These are phyloP conservation scores for Pheosia tremula DNA, from an alignment of 2,888 invertebrate species.

Conservation along the genomic window DNA sequence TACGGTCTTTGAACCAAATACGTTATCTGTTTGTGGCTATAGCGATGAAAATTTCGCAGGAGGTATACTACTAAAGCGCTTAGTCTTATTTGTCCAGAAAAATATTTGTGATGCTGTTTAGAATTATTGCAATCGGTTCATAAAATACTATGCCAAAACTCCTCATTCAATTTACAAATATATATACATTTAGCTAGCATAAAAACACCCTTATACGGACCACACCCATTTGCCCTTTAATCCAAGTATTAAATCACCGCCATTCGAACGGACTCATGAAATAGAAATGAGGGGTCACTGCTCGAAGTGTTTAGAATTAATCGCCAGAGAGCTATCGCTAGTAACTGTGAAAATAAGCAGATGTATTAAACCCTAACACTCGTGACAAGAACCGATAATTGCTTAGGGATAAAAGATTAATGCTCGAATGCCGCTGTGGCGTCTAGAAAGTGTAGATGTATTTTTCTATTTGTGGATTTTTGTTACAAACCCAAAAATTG, in stretches of 20 bases:
- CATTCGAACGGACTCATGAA: constrained; percentile 33
- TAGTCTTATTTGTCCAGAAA: too few species aligned
- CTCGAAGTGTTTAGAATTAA: constrained; percentile 22
- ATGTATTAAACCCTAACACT: constrained; percentile 23
- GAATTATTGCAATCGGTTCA: too few species aligned
- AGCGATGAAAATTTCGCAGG: too few species aligned
- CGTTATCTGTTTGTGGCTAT: too few species aligned
- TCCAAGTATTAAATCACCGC: constrained; percentile 16
- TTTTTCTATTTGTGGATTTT: constrained; percentile 11
- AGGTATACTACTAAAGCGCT: too few species aligned
- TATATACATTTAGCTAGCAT: too few species aligned
- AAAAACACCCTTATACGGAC: too few species aligned
- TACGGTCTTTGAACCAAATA: too few species aligned
- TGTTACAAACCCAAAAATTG: constrained; percentile 2
- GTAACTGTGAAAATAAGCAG: constrained; percentile 27
- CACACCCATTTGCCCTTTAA: not conserved
- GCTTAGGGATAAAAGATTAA: constrained; percentile 36
- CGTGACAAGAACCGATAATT: constrained; percentile 35
- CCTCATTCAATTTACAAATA: too few species aligned
- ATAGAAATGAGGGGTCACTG: constrained; percentile 31
- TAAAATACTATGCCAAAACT: too few species aligned
- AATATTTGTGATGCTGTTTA: too few species aligned
- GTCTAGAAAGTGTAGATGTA: constrained; percentile 26
- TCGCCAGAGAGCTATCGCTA: constrained; percentile 20
- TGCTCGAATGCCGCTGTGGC: constrained; percentile 33